Evolutionary conservation across 1,140 invertebrate species (phyloP).

Genomic region (Dendroctonus valens): DNA sequence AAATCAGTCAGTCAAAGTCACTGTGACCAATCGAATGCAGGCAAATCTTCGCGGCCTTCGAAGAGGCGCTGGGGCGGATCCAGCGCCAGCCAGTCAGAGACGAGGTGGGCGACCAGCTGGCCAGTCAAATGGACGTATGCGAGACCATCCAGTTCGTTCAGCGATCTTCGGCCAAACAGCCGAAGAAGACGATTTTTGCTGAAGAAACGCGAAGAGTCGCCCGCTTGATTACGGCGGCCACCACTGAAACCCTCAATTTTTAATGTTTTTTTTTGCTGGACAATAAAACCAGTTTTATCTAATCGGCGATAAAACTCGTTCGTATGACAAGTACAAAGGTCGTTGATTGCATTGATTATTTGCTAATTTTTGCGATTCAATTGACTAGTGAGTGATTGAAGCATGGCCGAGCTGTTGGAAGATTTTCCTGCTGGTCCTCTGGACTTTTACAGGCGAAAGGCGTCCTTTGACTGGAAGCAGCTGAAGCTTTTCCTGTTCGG

Average conservation of each 20-base stretch:
- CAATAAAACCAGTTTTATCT: neutral
- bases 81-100: neutral
- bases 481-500: constrained; percentile 70
- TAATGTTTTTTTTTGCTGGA: too few relatives aligned
- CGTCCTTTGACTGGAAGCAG: constrained; percentile 77
- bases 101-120: neutral
- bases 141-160: constrained; percentile 25
- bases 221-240: constrained; percentile 21
- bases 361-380: neutral
- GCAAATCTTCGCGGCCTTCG: constrained; percentile 8
- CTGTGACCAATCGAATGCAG: neutral
- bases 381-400: constrained; percentile 1
- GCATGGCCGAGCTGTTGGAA: constrained; percentile 23
- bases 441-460: constrained; percentile 66
- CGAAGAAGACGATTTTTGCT: constrained; percentile 15
- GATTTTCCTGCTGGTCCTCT: constrained; percentile 67
- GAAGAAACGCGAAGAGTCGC: constrained; percentile 26
- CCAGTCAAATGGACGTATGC: constrained; percentile 16
- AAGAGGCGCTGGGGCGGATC: constrained; percentile 15
- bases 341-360: neutral
- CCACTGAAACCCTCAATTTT: constrained; percentile 11
- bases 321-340: neutral
- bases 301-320: neutral
- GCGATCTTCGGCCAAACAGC: constrained; percentile 4
- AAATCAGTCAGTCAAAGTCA: neutral